These are phyloP conservation scores for Ectemnius lituratus DNA, from an alignment of 2,888 invertebrate species.

Conservation along the genomic window DNA sequence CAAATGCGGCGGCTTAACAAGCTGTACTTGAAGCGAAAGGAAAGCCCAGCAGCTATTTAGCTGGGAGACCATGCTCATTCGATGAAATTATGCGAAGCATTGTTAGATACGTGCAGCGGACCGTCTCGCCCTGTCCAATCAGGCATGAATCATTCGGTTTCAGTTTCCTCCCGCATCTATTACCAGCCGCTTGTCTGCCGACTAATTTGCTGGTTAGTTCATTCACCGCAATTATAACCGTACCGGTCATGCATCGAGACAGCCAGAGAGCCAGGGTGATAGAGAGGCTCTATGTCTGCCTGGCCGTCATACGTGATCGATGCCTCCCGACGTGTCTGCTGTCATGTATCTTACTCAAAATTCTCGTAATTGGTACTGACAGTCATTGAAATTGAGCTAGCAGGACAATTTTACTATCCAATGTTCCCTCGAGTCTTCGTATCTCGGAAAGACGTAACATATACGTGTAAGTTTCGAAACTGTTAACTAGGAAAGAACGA, in stretches of 20 bases:
- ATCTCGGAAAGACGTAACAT: too few relatives aligned
- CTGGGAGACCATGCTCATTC: slow-evolving; percentile 55
- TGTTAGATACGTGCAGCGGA: slow-evolving; percentile 62
- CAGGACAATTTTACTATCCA: background rate
- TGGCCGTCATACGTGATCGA: too few relatives aligned
- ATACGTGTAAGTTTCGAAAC: too few relatives aligned
- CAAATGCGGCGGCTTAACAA: slow-evolving; percentile 19
- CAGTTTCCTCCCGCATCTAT: slow-evolving; percentile 68
- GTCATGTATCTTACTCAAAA: too few relatives aligned
- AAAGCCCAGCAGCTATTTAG: slow-evolving; percentile 51
- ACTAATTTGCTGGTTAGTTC: slow-evolving; percentile 68
- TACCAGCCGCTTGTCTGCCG: slow-evolving; percentile 66
- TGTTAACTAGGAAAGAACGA: too few relatives aligned
- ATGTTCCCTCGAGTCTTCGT: too few relatives aligned
- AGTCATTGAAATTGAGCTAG: background rate
- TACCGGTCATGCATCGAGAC: slow-evolving; percentile 26
- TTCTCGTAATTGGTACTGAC: too few relatives aligned
- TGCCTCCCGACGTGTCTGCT: too few relatives aligned
- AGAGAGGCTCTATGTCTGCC: slow-evolving; percentile 45
- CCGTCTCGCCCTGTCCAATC: slow-evolving; percentile 65
- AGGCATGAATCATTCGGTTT: slow-evolving; percentile 68
- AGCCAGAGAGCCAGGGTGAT: background rate
- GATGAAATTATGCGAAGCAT: slow-evolving; percentile 65
- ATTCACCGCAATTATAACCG: slow-evolving; percentile 63
- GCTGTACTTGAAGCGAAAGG: slow-evolving; percentile 37